phyloP scores from a whole-genome alignment of 92 coral and sea anemone species.

The Isaurus tuberculatus region DNA sequence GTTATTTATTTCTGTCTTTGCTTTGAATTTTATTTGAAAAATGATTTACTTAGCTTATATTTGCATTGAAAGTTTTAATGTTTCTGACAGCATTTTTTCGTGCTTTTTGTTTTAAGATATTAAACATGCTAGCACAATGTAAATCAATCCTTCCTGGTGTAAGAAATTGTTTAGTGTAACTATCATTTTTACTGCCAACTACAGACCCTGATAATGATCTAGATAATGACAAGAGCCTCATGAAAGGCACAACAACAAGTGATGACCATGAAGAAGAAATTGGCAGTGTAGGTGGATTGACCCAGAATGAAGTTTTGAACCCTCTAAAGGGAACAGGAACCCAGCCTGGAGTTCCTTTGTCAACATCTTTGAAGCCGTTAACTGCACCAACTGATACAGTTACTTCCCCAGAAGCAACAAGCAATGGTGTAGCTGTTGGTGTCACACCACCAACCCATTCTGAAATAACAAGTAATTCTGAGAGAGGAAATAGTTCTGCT shows the following conservation, averaged over 20 bases:
- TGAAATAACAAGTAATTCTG: background rate
- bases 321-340: background rate
- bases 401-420: background rate
- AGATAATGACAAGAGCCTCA: constrained; percentile 21
- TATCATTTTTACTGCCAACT: background rate
- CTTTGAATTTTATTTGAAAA: too few species aligned
- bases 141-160: too few species aligned
- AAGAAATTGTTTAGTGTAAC: too few species aligned
- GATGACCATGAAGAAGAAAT: constrained; percentile 27
- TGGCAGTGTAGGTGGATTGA: constrained; percentile 19
- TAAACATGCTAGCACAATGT: too few species aligned
- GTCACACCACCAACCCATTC: background rate
- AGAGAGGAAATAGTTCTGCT: background rate
- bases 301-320: background rate
- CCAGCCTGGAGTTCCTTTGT: background rate
- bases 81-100: too few species aligned
- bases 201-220: constrained; percentile 38
- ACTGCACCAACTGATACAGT: background rate
- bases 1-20: too few species aligned
- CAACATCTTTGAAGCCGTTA: background rate
- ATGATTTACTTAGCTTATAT: too few species aligned
- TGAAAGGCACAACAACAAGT: constrained; percentile 3
- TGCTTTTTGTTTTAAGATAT: too few species aligned
- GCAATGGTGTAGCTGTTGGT: background rate
- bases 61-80: too few species aligned